A percentile compares a stretch with the other conserved stretches of the same genome.
phyloP scores from a whole-genome alignment of 2,113 vertebrate genomes.

The Muntiacus muntjak region DNA sequence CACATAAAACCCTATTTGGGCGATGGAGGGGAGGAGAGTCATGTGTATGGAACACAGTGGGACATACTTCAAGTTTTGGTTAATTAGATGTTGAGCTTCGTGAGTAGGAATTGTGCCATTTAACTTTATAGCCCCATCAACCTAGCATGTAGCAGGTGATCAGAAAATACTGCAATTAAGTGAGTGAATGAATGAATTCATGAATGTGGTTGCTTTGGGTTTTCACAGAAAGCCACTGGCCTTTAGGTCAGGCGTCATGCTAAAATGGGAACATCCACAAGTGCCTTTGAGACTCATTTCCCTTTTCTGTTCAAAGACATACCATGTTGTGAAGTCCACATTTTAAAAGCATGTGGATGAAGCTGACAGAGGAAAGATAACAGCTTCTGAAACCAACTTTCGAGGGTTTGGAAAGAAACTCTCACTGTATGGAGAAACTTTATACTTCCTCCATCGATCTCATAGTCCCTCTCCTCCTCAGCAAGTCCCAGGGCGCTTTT shows the following conservation, averaged over 20 bases:
- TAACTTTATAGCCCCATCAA: neutral
- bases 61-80: neutral
- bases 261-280: neutral
- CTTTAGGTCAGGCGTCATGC: neutral
- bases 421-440: slow-evolving; percentile 73
- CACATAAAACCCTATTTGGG: neutral
- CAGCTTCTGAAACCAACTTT: slow-evolving; percentile 60
- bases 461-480: slow-evolving; percentile 70
- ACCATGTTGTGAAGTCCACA: neutral
- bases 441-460: slow-evolving; percentile 71
- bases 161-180: neutral
- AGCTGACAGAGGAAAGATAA: slow-evolving; percentile 36
- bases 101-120: neutral
- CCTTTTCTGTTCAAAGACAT: slow-evolving; percentile 20
- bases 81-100: neutral
- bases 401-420: slow-evolving; percentile 75
- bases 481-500: slow-evolving; percentile 77
- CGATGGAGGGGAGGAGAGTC: neutral
- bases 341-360: neutral
- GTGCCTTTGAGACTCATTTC: neutral
- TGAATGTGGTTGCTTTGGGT: neutral
- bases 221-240: neutral
- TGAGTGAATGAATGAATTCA: neutral
- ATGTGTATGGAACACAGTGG: rapidly evolving
- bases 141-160: neutral